phyloP scores from a whole-genome alignment of 2,797 vertebrate genomes.

The Tokudaia muenninki region DNA sequence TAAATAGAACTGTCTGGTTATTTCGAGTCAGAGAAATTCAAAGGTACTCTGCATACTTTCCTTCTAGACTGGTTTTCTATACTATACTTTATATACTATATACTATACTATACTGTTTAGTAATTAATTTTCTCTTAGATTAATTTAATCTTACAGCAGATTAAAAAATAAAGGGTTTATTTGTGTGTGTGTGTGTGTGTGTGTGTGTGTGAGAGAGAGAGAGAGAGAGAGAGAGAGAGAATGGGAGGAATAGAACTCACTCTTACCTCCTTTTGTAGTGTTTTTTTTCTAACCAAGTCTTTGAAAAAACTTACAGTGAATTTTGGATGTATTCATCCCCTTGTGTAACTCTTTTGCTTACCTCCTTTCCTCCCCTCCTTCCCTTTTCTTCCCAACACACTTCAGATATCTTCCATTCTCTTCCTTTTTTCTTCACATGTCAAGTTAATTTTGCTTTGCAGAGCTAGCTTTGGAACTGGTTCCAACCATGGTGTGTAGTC shows the following conservation, averaged over 20 bases:
- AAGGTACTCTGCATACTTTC: neutral
- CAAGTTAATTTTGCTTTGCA: neutral
- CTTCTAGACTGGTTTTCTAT: neutral
- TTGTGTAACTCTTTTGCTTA: neutral
- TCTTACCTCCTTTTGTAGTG: neutral
- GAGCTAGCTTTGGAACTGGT: too few species aligned
- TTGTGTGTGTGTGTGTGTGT: neutral
- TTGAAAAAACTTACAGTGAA: neutral
- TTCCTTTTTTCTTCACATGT: too few species aligned
- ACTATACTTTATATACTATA: neutral
- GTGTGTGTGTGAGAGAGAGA: neutral
- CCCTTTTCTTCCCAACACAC: neutral
- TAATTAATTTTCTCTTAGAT: neutral
- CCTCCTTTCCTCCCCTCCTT: neutral
- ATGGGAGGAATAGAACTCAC: neutral
- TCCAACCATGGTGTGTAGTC: neutral
- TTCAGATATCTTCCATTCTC: neutral
- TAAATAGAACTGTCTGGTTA: slow-evolving; percentile 37
- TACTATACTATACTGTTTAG: neutral
- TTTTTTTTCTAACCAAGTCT: neutral
- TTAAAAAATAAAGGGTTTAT: too few species aligned
- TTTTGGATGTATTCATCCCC: neutral
- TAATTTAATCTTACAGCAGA: too few species aligned
- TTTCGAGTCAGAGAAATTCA: slow-evolving; percentile 33
- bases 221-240: too few species aligned